Base-by-base conservation (phyloP, 2,888 invertebrate genomes). In the Biston betularia region DNA sequence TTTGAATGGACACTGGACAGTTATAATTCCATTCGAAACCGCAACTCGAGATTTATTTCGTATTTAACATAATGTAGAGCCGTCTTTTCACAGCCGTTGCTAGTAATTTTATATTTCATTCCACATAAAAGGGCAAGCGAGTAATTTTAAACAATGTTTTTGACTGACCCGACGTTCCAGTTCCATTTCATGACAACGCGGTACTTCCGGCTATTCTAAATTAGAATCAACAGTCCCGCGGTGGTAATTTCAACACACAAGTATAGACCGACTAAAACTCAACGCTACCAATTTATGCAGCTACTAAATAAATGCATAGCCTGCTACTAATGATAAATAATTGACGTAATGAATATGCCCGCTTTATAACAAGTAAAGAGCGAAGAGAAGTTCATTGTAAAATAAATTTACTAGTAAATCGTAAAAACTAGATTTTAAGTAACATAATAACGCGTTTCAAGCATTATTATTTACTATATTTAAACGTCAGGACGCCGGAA, bases 171-270 rank as follows among this genome's bases (percentile, higher is more conserved):
- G 35, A 63, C 45, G 80, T 61, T 78, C 79, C 74, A 79, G 76
- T 82, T 80, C 79, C 67, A 69, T 81, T 80, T 80, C 66, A 69
- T 75, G 65, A 78, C 74, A 76, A 70, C 72, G 67, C 70, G 74
- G 72, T 82, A 81, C 81, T 83, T 83, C 84, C 84, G 82, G 82
- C 74, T 76, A 77, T 75, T 77, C 79, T 78, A 80, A 83, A 81
- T 81, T 76, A 80, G 78, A 81, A 75, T 68, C 69, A 71, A 73
- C 74, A 69, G 65, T 70, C 56, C 62, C 57, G 62, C 63, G 68
- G 54, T 63, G 67, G 71, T 72, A 64, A 68, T 75, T 72, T 70
- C 66, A 70, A 69, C 75, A 72, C 75, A 72, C 58, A 63, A 69
- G 63, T 66, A 66, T 14, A 71, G 66, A 63, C 55, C 64, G 65